Evolutionary conservation across 2,888 invertebrate species (phyloP), one percentile per base, ranked within the genome.

Genomic region (Liodrosophila aerea): DNA sequence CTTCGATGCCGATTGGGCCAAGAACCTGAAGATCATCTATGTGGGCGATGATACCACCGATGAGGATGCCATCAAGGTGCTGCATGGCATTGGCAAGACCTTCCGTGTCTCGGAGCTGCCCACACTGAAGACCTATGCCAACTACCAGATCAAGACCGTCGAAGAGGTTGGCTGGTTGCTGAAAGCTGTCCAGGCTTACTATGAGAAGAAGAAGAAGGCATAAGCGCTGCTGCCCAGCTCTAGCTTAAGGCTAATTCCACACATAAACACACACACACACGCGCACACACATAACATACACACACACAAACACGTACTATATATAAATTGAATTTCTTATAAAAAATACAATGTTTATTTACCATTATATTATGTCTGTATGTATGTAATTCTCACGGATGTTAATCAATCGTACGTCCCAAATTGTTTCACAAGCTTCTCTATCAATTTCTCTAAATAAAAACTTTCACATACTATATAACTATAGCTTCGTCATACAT

Each of bases 41-140:
- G 96, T 94, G 44, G 97, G 97, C 62, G 96, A 97, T 88, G 97
- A 96, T 88, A 93, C 93, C 66, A 97, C 96, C 5, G 97, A 97
- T 88, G 96, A 97, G 91, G 96, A 96, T 88, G 97, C 96, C 43
- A 96, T 97, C 94, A 92, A 93, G 93, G 95, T 96, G 63, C 76
- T 89, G 39, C 73, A 77, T 45, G 89, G 88, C 57, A 87, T 89
- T 92, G 95, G 94, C 8, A 93, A 94, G 34, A 94, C 95, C 11
- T 95, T 95, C 91, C 92, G 95, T 63, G 94, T 95, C 2, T 93
- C 95, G 1, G 92, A 93, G 11, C 93, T 94, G 29, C 92, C 93
- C 71, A 93, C 93, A 54, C 92, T 94, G 50, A 92, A 93, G 77
- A 95, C 95, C 31, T 93, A 93, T 13, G 95, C 95, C 5, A 94